Evolutionary conservation across 2,797 vertebrate species (phyloP), one percentile per base, ranked within the genome.

Genomic region (Gymnothorax reevesii): DNA sequence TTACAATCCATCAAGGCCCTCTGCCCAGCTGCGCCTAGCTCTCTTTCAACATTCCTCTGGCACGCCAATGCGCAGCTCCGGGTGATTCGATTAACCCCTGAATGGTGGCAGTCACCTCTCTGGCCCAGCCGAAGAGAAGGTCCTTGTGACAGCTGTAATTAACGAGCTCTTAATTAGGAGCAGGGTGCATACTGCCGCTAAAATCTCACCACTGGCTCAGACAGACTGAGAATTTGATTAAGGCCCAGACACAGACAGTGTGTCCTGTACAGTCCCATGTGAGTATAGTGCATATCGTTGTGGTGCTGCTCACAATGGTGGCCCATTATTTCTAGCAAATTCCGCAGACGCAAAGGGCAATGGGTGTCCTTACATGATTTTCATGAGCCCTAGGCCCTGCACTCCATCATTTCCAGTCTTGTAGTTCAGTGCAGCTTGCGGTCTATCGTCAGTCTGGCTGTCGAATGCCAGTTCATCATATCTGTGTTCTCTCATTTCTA

Each of bases 111-210:
- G 87, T 85, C 33, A 60, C 55, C 84, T 42, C 71, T 55, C 82
- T 86, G 88, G 55, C 52, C 66, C 88, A 84, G 90, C 57, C 13
- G 33, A 22, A 83, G 80, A 90, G 86, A 87, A 87, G 4, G 82
- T 89, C 88, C 86, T 90, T 92, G 92, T 93, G 86, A 5, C 62
- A 86, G 33, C 0, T 25, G 88, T 90, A 85, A 91, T 92, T 90
- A 90, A 83, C 86, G 15, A 69, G 82, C 88, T 89, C 90, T 88
- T 62, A 71, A 84, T 83, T 88, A 86, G 89, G 85, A 86, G 82
- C 86, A 88, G 90, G 90, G 92, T 91, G 90, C 90, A 85, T 88
- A 90, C 86, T 90, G 84, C 87, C 83, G 83, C 88, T 52, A 27
- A 57, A 89, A 88, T 83, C 69, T 66, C 57, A 0, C 71, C 85